Percentiles rank a stretch among this genome's conserved stretches.
These are phyloP conservation scores for Tachina grossa DNA, from an alignment of 2,888 invertebrate species.

Conservation along the genomic window DNA sequence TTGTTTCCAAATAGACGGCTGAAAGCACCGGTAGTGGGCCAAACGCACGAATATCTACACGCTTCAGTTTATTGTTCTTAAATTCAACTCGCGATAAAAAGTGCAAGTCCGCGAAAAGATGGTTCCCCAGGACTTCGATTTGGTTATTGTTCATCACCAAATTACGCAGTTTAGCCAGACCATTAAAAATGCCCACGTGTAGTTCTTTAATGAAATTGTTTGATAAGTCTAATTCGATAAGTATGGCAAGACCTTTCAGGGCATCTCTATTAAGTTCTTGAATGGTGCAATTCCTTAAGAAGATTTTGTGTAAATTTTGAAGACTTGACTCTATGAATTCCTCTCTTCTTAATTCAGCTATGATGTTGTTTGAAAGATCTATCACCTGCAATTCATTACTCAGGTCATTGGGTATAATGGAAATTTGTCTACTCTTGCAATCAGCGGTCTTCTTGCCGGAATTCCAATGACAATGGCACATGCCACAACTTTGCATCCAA, in stretches of 20 bases:
- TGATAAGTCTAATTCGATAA: conserved; percentile 92
- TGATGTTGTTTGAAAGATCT: conserved; percentile 88
- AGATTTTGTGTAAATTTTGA: conserved; percentile 91
- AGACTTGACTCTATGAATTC: conserved; percentile 88
- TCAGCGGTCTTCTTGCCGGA: conserved; percentile 93
- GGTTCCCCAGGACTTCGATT: conserved; percentile 88
- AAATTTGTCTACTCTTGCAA: conserved; percentile 87
- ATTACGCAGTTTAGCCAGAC: conserved; percentile 88
- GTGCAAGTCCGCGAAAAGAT: conserved; percentile 89
- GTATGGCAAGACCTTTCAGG: conserved; percentile 88
- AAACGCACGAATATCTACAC: conserved; percentile 89
- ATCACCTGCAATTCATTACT: conserved; percentile 89
- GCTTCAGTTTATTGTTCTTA: conserved; percentile 88
- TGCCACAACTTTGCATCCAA: conserved; percentile 81
- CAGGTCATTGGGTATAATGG: conserved; percentile 88
- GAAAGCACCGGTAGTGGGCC: conserved; percentile 87
- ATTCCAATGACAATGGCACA: conserved; percentile 93
- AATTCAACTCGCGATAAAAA: conserved; percentile 90
- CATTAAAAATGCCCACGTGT: conserved; percentile 88
- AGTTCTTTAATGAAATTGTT: conserved; percentile 87
- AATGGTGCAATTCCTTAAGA: conserved; percentile 89
- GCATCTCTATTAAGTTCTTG: conserved; percentile 89
- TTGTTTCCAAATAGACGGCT: conserved; percentile 88
- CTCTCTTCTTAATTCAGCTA: conserved; percentile 86
- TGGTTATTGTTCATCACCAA: conserved; percentile 90